Percentiles rank a stretch among this genome's conserved stretches.
phyloP scores from a whole-genome alignment of 2,888 invertebrate species.

The Nymphalis polychloros region DNA sequence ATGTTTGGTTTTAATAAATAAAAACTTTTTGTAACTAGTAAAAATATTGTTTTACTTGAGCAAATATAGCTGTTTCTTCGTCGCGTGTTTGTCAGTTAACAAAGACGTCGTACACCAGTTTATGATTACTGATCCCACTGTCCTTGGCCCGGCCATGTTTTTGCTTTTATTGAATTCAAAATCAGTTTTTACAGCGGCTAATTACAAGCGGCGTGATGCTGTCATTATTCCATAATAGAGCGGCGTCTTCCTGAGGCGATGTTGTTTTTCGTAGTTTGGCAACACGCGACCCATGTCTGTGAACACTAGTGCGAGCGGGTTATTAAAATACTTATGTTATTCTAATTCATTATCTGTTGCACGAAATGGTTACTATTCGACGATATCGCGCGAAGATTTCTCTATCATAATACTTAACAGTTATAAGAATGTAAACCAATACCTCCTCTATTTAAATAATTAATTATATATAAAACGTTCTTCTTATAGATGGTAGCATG shows the following conservation, averaged over 20 bases:
- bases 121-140: constrained; percentile 7
- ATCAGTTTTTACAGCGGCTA: constrained; percentile 14
- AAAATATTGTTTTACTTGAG: too few species aligned
- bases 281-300: neutral
- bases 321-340: neutral
- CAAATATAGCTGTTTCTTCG: neutral
- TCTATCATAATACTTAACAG: too few species aligned
- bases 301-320: neutral
- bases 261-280: constrained; percentile 7
- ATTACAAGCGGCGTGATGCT: constrained; percentile 10
- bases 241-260: constrained; percentile 9
- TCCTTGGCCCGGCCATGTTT: constrained; percentile 9
- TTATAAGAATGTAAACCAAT: too few species aligned
- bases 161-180: constrained; percentile 11
- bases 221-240: constrained; percentile 9
- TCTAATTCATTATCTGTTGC: neutral
- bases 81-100: neutral
- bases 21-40: too few species aligned
- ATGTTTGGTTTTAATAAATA: too few species aligned
- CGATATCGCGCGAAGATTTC: too few species aligned
- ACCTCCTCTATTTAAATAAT: too few species aligned
- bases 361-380: neutral
- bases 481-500: too few species aligned
- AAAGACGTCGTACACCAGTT: neutral
- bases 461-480: too few species aligned